Evolutionary conservation across 2,113 vertebrate genomes (phyloP).

Genomic region (Chiloscyllium plagiosum): DNA sequence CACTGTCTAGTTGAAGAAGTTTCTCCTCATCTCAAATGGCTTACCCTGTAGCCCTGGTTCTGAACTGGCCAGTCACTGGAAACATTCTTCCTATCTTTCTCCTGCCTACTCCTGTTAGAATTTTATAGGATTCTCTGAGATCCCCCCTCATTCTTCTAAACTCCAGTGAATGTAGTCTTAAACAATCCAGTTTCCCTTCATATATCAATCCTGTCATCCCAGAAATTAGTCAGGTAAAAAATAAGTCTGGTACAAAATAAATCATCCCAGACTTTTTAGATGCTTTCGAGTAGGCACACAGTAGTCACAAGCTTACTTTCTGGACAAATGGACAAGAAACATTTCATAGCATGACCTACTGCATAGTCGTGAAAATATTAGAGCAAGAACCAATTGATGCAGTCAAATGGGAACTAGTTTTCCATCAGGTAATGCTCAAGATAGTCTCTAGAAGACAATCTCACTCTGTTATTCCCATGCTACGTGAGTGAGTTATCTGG

Average conservation of each 20-base stretch:
- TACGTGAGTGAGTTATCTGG: too few species aligned
- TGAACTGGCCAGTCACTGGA: too few species aligned
- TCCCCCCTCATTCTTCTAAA: too few species aligned
- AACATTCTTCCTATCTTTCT: too few species aligned
- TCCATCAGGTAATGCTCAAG: neutral
- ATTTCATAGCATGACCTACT: neutral
- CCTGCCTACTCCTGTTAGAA: too few species aligned
- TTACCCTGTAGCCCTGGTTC: too few species aligned
- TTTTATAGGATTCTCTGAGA: too few species aligned
- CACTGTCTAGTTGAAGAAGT: too few species aligned
- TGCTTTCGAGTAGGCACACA: neutral
- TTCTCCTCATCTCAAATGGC: too few species aligned
- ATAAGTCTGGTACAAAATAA: neutral
- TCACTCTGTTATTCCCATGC: neutral
- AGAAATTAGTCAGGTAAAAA: neutral
- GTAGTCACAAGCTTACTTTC: neutral
- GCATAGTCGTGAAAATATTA: neutral
- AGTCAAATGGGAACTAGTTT: neutral
- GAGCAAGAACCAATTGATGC: neutral
- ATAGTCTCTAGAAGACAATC: neutral
- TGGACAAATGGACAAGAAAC: neutral
- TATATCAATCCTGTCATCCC: too few species aligned
- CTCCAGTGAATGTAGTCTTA: too few species aligned
- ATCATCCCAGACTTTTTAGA: neutral
- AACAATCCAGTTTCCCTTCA: too few species aligned